Base-by-base conservation (phyloP, 1,140 invertebrate species). In the Drosophila carrolli region DNA sequence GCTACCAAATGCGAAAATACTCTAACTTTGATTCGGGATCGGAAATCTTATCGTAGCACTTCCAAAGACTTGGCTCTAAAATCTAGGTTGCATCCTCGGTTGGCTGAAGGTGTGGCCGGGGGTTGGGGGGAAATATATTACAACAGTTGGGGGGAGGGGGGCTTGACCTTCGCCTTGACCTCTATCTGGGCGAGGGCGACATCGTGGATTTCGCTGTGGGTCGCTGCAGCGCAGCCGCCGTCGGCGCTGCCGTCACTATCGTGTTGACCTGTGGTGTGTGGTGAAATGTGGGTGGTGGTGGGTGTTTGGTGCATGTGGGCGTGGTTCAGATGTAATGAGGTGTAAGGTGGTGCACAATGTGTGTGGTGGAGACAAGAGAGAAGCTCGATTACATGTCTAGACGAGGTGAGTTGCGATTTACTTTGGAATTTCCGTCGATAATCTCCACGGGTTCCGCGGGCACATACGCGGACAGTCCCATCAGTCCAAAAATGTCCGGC, bases 351-450 rank as follows among this genome's bases (percentile, higher is more conserved):
- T 57, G 6, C 6, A 35, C 14, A 50, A 40, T 58, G 50, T 48
- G 63, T 56, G 63, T 56, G 70, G 44, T 44, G 35, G 48, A 74
- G 46, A 75, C 32, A 61, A 67, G 55, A 75, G 23, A 68, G 61
- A 66, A 65, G 41, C 67, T 78, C 27, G 47, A 80, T 83, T 74
- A 81, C 71, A 73, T 81, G 46, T 89, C 67, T 56, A 48, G n/a
- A 16, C 56, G 54, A 47, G 59, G 48, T 47, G 48, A 47, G 10
- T 90, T 73, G 58, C 77, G 78, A 74, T 91, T 86, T 93, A 94
- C 94, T 93, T 93, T 94, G 47, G 94, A 94, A 89, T 94, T 93
- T 41, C 94, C 94, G 57, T 93, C 78, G 53, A 93, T 91, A 13
- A 93, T 94, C 70, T 93, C 91, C 57, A 94, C 93, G 2, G 92